Conservation (phyloP, 2,113 vertebrate species). For the Alces alces region DNA sequence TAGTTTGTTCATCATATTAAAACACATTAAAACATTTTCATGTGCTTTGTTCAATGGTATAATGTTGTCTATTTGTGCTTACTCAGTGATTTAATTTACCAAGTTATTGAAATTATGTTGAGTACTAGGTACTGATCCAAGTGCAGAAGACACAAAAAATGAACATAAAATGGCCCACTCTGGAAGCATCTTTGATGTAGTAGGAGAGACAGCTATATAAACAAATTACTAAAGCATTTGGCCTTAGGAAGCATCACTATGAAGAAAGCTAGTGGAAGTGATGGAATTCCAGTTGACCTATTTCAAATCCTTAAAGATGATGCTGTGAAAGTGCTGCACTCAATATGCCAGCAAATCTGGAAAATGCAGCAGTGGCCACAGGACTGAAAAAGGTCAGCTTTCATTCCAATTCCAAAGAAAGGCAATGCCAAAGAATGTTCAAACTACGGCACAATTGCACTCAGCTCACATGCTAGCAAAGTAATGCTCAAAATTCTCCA, state of each 20-base stretch:
- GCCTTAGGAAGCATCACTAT: background rate
- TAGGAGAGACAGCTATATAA: background rate
- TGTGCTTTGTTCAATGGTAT: background rate
- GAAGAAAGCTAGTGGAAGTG: background rate
- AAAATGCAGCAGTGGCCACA: background rate
- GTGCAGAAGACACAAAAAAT: background rate
- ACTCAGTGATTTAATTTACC: background rate
- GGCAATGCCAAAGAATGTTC: background rate
- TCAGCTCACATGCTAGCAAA: background rate
- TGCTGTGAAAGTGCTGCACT: background rate
- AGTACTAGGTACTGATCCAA: background rate
- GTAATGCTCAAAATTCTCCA: background rate
- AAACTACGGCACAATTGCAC: background rate
- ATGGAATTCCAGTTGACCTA: background rate
- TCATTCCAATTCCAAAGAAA: background rate
- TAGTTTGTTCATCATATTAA: background rate
- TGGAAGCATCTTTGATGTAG: background rate
- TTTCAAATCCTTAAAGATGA: background rate
- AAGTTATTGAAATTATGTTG: background rate
- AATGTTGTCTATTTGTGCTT: background rate
- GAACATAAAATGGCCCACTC: background rate
- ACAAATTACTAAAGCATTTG: background rate
- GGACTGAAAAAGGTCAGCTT: background rate
- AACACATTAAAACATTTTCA: background rate
- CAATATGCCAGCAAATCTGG: background rate